phyloP scores from a whole-genome alignment of 2,113 vertebrate genomes.

The Australoheros scitulus region DNA sequence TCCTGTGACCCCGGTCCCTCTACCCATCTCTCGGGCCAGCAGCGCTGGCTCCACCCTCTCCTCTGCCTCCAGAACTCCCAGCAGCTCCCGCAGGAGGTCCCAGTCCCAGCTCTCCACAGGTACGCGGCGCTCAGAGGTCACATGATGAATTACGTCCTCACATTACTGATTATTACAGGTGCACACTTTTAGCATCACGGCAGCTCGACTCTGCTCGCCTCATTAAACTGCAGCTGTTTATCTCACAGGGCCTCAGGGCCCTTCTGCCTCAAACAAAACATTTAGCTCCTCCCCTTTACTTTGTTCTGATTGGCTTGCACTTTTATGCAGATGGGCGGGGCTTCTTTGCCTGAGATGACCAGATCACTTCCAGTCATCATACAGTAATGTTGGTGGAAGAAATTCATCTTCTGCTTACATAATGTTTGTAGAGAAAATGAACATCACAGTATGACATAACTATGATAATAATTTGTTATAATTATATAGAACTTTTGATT shows the following conservation, averaged over 20 bases:
- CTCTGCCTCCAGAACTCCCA: constrained; percentile 71
- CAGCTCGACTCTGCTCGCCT: background rate
- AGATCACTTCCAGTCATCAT: no score
- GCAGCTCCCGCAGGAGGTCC: constrained; percentile 73
- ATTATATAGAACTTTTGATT: no score
- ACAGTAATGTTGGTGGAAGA: no score
- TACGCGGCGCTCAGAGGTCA: background rate
- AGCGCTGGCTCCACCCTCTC: constrained; percentile 79
- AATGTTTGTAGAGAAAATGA: no score
- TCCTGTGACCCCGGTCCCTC: constrained; percentile 76
- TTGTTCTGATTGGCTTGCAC: background rate
- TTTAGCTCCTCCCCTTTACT: background rate
- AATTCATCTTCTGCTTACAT: no score
- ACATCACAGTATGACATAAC: no score
- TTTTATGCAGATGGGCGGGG: background rate
- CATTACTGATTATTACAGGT: background rate
- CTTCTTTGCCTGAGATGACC: background rate
- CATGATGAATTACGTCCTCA: background rate
- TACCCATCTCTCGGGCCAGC: constrained; percentile 81
- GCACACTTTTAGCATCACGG: background rate
- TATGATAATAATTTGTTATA: no score
- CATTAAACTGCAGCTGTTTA: background rate
- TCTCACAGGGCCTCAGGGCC: background rate
- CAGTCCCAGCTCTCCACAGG: constrained; percentile 76
- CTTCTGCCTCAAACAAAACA: fast-evolving